Evolutionary conservation across 2,797 vertebrate genomes (phyloP).

Genomic region (Hypotaenidia okinawae): DNA sequence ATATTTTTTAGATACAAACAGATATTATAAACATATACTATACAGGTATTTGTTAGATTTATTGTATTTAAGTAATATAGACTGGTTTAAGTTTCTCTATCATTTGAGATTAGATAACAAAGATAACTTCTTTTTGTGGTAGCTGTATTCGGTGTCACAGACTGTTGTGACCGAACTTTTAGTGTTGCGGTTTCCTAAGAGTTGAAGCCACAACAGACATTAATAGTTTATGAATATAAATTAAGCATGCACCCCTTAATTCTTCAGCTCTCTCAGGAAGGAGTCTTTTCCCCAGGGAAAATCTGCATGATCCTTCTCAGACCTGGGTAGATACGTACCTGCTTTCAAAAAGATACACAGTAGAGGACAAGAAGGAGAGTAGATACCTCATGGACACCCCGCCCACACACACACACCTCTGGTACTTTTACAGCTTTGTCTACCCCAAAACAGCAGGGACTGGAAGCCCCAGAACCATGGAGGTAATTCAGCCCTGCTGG

Average conservation of each 20-base stretch:
- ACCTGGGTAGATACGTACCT: not conserved
- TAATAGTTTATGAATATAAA: not conserved
- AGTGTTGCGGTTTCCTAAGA: not conserved
- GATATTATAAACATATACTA: not conserved
- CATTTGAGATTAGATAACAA: not conserved
- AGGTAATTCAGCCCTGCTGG: not conserved
- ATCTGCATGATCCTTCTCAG: not conserved
- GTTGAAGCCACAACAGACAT: not conserved
- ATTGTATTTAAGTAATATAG: not conserved
- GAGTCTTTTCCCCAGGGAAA: not conserved
- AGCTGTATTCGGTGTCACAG: not conserved
- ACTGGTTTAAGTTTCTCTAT: not conserved
- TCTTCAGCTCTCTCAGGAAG: not conserved
- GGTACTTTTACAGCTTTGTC: not conserved
- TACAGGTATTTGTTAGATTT: not conserved
- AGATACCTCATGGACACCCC: no score
- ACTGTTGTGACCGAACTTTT: not conserved
- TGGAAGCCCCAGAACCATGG: rapidly evolving
- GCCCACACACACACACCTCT: not conserved
- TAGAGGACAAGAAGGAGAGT: not conserved
- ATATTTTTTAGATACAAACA: not conserved
- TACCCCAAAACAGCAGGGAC: not conserved
- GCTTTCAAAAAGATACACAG: not conserved
- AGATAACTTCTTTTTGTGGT: not conserved
- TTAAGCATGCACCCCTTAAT: not conserved